Evolutionary conservation across 1,140 invertebrate species (phyloP), one percentile per base, ranked within the genome.

Genomic region (Pomacea maculata): DNA sequence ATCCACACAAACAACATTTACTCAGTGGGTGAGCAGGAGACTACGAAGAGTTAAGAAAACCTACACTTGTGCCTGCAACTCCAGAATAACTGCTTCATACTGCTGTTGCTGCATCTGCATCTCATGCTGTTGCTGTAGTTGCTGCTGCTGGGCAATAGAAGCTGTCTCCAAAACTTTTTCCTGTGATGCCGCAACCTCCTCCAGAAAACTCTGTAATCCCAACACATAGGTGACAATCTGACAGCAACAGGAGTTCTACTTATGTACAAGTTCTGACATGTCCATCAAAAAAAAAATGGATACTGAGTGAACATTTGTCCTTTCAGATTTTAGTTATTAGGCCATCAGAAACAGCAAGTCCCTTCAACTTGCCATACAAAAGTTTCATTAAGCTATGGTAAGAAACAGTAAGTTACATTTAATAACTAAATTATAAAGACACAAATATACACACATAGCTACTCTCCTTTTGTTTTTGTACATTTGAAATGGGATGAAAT

Each of bases 131-230:
- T 79, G 21, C 45, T 72, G 72, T 11, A n/a, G 54, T n/a, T 68
- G 54, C 17, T 80, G 77, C 70, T 80, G 79, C 83, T 82, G 84
- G 55, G 68, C 84, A 64, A 61, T 55, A 25, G 73, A 81, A 65
- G 29, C 84, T 29, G 72, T 82, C 80, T 67, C 81, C 64, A 77
- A 81, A 67, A 68, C 83, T 78, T 72, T 75, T 64, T 78, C 83
- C 82, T 72, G 83, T 55, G 68, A 80, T 70, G 29, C 67, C 21
- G 54, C 73, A n/a, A 88, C 70, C 78, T 88, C 87, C 79, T 88
- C 87, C n/a, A 88, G 75, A 65, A 87, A 88, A 29, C 87, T 86
- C 87, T 88, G 74, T 3, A 78, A 80, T 17, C 8, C 57, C 57
- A 61, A 61, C 57, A 61, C 0, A n/a, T 19, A 79, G 3, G 25